phyloP scores from a whole-genome alignment of 2,797 vertebrate species.

The Erpetoichthys calabaricus region DNA sequence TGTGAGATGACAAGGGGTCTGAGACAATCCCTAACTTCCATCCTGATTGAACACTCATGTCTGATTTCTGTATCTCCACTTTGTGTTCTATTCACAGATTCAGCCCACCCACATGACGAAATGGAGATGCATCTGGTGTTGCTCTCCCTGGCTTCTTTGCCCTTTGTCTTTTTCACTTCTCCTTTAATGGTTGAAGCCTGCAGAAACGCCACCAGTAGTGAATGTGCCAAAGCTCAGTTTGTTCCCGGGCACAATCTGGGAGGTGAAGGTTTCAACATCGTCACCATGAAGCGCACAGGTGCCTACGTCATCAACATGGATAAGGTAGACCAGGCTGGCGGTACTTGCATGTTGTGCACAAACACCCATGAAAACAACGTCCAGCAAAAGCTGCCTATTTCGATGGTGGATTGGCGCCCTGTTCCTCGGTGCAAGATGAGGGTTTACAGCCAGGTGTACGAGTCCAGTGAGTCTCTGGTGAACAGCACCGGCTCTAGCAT shows the following conservation, averaged over 20 bases:
- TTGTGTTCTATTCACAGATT: too few relatives aligned
- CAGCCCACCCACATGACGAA: too few relatives aligned
- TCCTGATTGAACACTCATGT: too few relatives aligned
- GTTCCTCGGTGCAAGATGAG: conserved; percentile 20
- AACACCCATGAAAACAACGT: too few relatives aligned
- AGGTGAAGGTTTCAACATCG: conserved; percentile 69
- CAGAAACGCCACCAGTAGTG: conserved; percentile 19
- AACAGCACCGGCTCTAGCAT: conserved; percentile 9
- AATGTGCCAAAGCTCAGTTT: conserved; percentile 40
- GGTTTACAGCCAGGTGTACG: conserved; percentile 14
- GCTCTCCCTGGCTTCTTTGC: conserved; percentile 2
- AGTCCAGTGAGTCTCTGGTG: conserved; percentile 19
- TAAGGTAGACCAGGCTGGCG: conserved; percentile 35
- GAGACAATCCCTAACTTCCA: too few relatives aligned
- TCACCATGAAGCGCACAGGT: conserved; percentile 52
- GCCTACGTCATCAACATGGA: conserved; percentile 53
- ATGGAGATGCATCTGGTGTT: too few relatives aligned
- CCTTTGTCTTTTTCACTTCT: conserved; percentile 22
- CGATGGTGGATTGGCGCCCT: conserved; percentile 26
- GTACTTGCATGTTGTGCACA: conserved; percentile 56
- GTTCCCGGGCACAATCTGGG: conserved; percentile 58
- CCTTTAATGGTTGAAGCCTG: conserved; percentile 30
- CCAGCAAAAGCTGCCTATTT: conserved; percentile 24
- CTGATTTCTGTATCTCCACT: too few relatives aligned
- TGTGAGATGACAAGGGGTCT: too few relatives aligned